Conservation (phyloP, 2,888 invertebrate species). For the Hedya salicella region DNA sequence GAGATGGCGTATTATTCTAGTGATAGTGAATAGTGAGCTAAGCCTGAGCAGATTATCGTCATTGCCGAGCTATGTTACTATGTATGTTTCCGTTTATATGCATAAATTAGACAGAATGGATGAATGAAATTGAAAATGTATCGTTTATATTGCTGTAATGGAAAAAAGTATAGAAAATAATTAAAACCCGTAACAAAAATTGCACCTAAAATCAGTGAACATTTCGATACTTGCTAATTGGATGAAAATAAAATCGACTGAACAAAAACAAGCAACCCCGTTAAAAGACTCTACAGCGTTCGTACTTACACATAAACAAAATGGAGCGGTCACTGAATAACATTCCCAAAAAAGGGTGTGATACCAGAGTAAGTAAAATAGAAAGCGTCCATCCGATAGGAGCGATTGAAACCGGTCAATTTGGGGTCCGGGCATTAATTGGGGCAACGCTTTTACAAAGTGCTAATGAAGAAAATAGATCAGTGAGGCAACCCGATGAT, state of each 20-base stretch:
- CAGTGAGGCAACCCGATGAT: slow-evolving; percentile 56
- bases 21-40: slow-evolving; percentile 30
- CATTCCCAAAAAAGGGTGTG: slow-evolving; percentile 28
- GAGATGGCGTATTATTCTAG: slow-evolving; percentile 17
- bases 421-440: slow-evolving; percentile 51
- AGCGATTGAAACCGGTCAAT: slow-evolving; percentile 37
- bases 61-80: slow-evolving; percentile 38
- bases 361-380: slow-evolving; percentile 26
- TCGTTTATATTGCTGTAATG: background rate
- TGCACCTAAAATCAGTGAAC: background rate
- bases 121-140: background rate
- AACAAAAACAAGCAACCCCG: slow-evolving; percentile 3
- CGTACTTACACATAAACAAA: background rate
- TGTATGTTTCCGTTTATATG: background rate
- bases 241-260: background rate
- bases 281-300: slow-evolving; percentile 6
- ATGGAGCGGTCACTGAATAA: slow-evolving; percentile 14
- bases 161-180: background rate
- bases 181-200: background rate
- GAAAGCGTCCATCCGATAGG: slow-evolving; percentile 31
- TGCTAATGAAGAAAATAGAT: slow-evolving; percentile 64
- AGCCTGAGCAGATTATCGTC: slow-evolving; percentile 41
- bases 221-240: background rate
- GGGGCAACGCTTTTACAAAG: slow-evolving; percentile 55
- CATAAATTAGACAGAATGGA: slow-evolving; percentile 4